phyloP scores from a whole-genome alignment of 2,113 vertebrate genomes.

The Madoqua kirkii region DNA sequence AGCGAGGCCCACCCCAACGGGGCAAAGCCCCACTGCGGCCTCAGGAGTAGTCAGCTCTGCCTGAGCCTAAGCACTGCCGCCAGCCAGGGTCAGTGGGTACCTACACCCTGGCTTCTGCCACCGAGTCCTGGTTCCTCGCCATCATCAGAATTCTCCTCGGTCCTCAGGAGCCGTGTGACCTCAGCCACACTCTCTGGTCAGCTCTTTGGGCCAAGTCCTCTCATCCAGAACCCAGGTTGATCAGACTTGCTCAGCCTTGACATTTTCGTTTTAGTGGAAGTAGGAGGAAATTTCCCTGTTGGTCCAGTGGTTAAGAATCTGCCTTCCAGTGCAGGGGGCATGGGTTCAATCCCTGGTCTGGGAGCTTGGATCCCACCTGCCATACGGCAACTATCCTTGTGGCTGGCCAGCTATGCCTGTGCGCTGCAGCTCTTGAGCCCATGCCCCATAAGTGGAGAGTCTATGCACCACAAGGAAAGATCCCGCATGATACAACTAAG shows the following conservation, averaged over 20 bases:
- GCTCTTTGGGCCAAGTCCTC: neutral
- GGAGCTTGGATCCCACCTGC: neutral
- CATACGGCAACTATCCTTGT: accelerated
- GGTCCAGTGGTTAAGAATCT: neutral
- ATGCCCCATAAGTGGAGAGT: neutral
- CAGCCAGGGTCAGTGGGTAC: neutral
- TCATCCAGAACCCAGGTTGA: neutral
- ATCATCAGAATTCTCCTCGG: neutral
- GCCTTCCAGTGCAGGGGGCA: neutral
- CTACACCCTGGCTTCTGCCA: neutral
- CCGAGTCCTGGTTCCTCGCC: neutral
- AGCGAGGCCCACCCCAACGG: neutral
- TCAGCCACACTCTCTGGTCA: accelerated
- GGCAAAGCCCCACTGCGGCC: neutral
- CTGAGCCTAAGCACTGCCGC: neutral
- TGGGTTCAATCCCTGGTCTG: neutral
- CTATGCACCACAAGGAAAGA: neutral
- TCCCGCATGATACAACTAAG: neutral
- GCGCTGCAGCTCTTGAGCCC: neutral
- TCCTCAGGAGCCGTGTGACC: neutral
- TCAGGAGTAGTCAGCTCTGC: neutral
- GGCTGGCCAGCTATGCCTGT: accelerated
- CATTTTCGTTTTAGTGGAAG: neutral
- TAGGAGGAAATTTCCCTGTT: neutral
- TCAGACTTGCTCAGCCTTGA: neutral